Base-by-base conservation (phyloP, 2,888 invertebrate species). In the Leptarthrus brevirostris region DNA sequence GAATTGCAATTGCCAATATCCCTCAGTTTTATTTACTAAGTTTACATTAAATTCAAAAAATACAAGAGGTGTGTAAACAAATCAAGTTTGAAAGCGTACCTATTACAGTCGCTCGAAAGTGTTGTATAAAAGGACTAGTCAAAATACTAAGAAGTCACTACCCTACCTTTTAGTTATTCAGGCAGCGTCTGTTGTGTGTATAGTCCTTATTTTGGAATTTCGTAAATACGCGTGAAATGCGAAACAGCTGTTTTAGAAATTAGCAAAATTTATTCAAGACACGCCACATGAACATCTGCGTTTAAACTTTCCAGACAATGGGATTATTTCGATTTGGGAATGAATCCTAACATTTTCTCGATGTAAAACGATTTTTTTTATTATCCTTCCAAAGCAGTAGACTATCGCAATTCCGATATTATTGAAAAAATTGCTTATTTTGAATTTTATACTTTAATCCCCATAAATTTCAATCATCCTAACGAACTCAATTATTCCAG, bases 211-310 rank as follows among this genome's bases (percentile, higher is more conserved):
- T 58, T 58, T 16, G 34, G 58, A 18, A 58, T 36, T 58, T 58
- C 58, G 16, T 36, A 58, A 58, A 58, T 58, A 36, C 36, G 58
- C 58, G 58, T 58, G 58, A 58, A 26, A 36, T 58, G 34, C 18
- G 58, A 14, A 58, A 18, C 58, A 58, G 34, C 58, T 58, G 58
- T 8, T 58, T 36, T 18, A 16, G 10, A 58, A 58, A 58, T 58
- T 58, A 58, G 34, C 36, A 10, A 36, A 58, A 58, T 58, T 58
- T 58, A 58, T 58, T 58, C 58, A 58, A 58, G 36, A 58, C 58
- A 58, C 58, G 58, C 36, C 58, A 58, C 16, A 58, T 34, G 36
- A 58, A 36, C 58, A 58, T 58, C 58, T 58, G 58, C 58, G 36
- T 58, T 58, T 58, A 58, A 58, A 58, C 58, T 58, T 58, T 58